phyloP scores from a whole-genome alignment of 2,888 invertebrate genomes.

The Pimpla rufipes region DNA sequence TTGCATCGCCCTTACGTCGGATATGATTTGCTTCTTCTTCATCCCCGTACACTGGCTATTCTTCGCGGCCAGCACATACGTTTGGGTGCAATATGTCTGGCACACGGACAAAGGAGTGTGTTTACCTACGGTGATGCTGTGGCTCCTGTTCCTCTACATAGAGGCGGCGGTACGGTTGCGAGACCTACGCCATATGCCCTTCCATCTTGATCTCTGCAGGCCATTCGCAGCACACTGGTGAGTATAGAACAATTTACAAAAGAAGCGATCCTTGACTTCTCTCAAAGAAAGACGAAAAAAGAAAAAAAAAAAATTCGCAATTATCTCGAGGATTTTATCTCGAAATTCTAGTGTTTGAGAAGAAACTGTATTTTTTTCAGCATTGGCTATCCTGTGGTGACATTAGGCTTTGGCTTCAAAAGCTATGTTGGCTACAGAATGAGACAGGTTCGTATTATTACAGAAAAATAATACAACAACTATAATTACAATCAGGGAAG shows the following conservation, averaged over 20 bases:
- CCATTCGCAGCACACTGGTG: slow-evolving; percentile 99
- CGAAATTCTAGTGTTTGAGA: background rate
- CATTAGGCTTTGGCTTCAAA: slow-evolving; percentile 98
- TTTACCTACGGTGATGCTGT: slow-evolving; percentile 96
- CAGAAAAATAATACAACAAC: background rate
- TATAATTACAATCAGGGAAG: background rate
- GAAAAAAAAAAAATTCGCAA: background rate
- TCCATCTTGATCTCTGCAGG: slow-evolving; percentile 95
- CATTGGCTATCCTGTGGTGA: slow-evolving; percentile 97
- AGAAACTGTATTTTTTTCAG: slow-evolving; percentile 85
- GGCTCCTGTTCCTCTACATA: slow-evolving; percentile 97
- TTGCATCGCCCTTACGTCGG: slow-evolving; percentile 98
- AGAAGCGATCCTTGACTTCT: too few relatives aligned
- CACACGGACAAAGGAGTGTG: slow-evolving; percentile 98
- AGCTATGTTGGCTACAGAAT: slow-evolving; percentile 96
- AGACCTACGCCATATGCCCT: slow-evolving; percentile 93
- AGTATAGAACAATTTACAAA: slow-evolving; percentile 77
- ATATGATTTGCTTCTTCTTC: slow-evolving; percentile 99
- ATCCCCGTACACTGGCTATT: slow-evolving; percentile 99
- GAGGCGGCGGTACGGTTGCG: slow-evolving; percentile 96
- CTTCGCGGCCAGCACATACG: slow-evolving; percentile 99
- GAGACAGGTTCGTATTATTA: slow-evolving; percentile 88
- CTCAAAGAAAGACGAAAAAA: background rate
- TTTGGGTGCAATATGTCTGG: slow-evolving; percentile 99
- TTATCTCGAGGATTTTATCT: background rate